phyloP scores from a whole-genome alignment of 2,888 invertebrate species.

The Axea sp. region DNA sequence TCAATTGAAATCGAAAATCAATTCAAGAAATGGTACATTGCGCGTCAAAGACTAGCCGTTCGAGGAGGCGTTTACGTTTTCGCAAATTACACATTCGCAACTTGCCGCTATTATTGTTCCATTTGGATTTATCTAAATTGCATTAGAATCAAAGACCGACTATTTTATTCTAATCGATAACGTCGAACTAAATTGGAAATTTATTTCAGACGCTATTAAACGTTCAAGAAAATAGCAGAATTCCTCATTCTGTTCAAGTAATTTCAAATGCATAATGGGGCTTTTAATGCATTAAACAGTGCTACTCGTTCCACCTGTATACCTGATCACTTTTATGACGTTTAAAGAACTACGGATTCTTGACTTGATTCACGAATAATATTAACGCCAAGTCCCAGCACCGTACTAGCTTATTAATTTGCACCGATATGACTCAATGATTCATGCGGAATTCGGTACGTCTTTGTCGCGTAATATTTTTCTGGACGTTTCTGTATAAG shows the following conservation, averaged over 20 bases:
- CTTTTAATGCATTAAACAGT: constrained; percentile 1
- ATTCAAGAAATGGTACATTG: constrained; percentile 55
- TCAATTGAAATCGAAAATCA: constrained; percentile 61
- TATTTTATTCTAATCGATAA: constrained; percentile 30
- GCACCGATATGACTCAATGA: constrained; percentile 26
- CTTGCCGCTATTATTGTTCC: constrained; percentile 38
- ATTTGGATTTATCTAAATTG: constrained; percentile 50
- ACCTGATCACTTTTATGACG: background rate
- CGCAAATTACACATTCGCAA: constrained; percentile 48
- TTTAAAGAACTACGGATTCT: constrained; percentile 8
- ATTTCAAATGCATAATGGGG: constrained; percentile 11
- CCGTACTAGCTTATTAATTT: constrained; percentile 43
- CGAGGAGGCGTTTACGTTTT: constrained; percentile 48
- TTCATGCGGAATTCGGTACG: constrained; percentile 27
- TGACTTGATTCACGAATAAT: constrained; percentile 3
- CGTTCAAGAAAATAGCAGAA: constrained; percentile 24
- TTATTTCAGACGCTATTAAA: constrained; percentile 35
- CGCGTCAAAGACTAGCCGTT: constrained; percentile 42
- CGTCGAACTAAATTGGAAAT: constrained; percentile 16
- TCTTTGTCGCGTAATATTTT: constrained; percentile 23
- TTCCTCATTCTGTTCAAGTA: constrained; percentile 23
- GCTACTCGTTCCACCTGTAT: constrained; percentile 8
- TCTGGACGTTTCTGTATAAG: constrained; percentile 20
- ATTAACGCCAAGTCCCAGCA: constrained; percentile 12
- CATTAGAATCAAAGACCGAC: constrained; percentile 13